A percentile compares a stretch with the other conserved stretches of the same genome.
Conservation (phyloP, 2,797 vertebrate genomes). For the Peromyscus aztecus region DNA sequence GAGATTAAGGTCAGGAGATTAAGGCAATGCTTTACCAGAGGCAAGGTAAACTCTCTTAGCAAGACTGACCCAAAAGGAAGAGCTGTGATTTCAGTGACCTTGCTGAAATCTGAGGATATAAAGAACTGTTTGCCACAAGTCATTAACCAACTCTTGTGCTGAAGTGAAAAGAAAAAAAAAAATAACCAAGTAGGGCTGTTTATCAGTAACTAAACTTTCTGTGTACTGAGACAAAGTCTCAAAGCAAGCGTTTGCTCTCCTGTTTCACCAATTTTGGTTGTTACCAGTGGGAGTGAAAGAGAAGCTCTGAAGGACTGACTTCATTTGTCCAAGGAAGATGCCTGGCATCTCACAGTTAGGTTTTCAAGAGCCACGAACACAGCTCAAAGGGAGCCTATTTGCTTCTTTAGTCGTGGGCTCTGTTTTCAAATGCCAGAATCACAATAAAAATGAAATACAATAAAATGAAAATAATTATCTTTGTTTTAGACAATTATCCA, state of each 20-base stretch:
- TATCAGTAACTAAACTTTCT: background rate
- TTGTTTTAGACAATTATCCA: background rate
- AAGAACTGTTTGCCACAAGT: slow-evolving; percentile 43
- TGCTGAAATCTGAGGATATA: slow-evolving; percentile 17
- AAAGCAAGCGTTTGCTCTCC: background rate
- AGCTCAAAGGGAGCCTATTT: background rate
- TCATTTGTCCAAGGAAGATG: background rate
- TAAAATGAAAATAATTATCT: background rate
- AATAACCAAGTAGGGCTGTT: background rate
- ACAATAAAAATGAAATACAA: background rate
- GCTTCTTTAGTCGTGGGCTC: background rate
- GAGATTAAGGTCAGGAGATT: slow-evolving; percentile 64
- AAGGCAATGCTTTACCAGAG: slow-evolving; percentile 41
- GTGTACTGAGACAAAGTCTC: background rate
- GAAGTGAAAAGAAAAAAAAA: background rate
- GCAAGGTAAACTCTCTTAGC: background rate
- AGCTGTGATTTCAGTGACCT: slow-evolving; percentile 29
- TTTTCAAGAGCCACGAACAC: background rate
- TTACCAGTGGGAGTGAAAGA: background rate
- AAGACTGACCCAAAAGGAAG: slow-evolving; percentile 4
- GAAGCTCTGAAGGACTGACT: background rate
- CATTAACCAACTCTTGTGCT: slow-evolving; percentile 20
- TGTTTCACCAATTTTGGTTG: background rate
- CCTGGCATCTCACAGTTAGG: background rate
- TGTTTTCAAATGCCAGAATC: background rate